A percentile compares a stretch with the other conserved stretches of the same genome.
phyloP scores from a whole-genome alignment of 2,113 vertebrate genomes.

The Leptodactylus fuscus region DNA sequence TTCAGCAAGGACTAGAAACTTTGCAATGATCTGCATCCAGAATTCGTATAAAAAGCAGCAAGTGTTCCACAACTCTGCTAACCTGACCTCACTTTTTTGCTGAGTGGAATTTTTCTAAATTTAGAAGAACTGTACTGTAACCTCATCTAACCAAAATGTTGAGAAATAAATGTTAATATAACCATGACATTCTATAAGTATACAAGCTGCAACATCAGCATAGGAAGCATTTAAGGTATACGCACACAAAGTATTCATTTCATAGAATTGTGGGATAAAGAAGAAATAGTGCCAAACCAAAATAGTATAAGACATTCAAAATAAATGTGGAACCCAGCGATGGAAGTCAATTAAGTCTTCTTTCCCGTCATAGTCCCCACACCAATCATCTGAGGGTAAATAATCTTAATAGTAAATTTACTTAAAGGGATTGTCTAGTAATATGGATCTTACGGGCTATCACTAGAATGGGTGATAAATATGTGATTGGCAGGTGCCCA shows the following conservation, averaged over 20 bases:
- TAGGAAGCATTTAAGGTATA: conserved; percentile 16
- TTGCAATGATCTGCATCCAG: background rate
- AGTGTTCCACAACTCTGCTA: too few species aligned
- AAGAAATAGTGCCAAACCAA: background rate
- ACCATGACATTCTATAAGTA: background rate
- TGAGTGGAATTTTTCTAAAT: conserved; percentile 5
- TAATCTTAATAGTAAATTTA: too few species aligned
- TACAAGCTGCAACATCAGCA: background rate
- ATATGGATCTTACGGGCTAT: too few species aligned
- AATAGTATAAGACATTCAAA: background rate
- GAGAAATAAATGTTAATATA: background rate
- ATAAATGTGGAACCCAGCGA: background rate
- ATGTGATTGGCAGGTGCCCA: too few species aligned
- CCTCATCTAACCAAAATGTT: background rate
- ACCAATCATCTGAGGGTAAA: too few species aligned
- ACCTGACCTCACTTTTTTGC: background rate
- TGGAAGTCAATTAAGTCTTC: background rate
- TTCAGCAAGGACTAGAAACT: too few species aligned
- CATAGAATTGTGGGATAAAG: conserved; percentile 1
- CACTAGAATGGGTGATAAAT: too few species aligned
- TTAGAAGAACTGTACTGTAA: background rate
- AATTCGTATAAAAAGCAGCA: background rate
- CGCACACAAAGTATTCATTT: background rate
- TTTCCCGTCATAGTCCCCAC: background rate
- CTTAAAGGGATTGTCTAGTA: too few species aligned